These are phyloP conservation scores for Trachurus trachurus DNA, from an alignment of 2,797 vertebrate genomes.

Conservation along the genomic window DNA sequence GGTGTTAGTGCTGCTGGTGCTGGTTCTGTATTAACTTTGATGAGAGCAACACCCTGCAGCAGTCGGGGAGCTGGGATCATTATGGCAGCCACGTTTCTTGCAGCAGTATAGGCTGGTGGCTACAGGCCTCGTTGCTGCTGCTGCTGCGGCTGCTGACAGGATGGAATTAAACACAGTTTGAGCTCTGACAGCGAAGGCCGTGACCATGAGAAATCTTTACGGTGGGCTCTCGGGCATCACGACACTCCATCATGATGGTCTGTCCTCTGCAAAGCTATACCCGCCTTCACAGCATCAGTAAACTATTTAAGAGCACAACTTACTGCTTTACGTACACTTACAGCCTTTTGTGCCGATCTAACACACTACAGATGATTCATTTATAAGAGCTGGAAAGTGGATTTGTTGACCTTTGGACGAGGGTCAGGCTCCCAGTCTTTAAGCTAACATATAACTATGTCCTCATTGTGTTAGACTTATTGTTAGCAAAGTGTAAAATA, in stretches of 20 bases:
- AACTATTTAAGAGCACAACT: no score
- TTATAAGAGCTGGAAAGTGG: no score
- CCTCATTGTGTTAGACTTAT: no score
- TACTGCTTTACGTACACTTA: not conserved
- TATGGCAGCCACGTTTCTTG: constrained; percentile 62
- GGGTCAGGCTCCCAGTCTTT: no score
- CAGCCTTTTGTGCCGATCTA: not conserved
- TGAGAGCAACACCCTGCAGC: constrained; percentile 65
- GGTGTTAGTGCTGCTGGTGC: no score
- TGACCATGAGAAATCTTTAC: constrained; percentile 54
- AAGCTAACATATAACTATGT: no score
- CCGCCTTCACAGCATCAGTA: constrained; percentile 21
- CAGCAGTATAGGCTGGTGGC: constrained; percentile 42
- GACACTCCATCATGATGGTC: constrained; percentile 25
- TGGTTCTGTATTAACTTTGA: constrained; percentile 61
- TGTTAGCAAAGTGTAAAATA: no score
- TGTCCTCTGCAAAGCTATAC: constrained; percentile 17
- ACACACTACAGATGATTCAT: not conserved
- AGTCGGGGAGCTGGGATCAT: constrained; percentile 53
- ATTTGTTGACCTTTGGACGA: no score
- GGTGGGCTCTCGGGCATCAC: constrained; percentile 37
- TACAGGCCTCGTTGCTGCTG: constrained; percentile 24
- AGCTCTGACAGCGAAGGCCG: constrained; percentile 54
- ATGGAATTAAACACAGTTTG: constrained; percentile 59
- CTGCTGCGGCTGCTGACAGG: constrained; percentile 59